Conservation (phyloP, 2,113 vertebrate species). For the Tylochromis polylepis region DNA sequence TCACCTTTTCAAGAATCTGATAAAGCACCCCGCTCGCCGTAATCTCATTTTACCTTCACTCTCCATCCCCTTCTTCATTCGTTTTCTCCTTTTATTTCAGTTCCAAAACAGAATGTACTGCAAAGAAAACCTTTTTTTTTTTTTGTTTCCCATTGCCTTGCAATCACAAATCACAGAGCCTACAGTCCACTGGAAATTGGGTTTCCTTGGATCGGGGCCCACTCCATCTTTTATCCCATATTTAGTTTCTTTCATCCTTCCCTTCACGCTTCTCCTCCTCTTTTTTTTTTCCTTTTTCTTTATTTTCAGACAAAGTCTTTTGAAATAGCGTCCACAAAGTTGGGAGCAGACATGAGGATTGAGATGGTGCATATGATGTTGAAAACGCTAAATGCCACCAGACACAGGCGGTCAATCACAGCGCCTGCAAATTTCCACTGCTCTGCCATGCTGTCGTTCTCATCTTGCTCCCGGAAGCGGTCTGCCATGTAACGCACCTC, state of each 20-base stretch:
- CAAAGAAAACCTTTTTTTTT: conserved; percentile 53
- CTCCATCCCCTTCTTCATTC: neutral
- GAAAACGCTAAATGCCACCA: conserved; percentile 80
- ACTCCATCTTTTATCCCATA: conserved; percentile 23
- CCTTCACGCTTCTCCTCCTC: neutral
- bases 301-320: conserved; percentile 76
- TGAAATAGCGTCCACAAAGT: conserved; percentile 78
- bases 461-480: conserved; percentile 75
- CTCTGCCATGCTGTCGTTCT: conserved; percentile 57
- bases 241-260: conserved; percentile 23
- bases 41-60: conserved; percentile 20
- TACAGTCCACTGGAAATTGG: conserved; percentile 33
- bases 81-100: conserved; percentile 31
- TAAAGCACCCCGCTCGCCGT: conserved; percentile 25
- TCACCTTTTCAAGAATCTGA: conserved; percentile 29
- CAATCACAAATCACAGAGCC: conserved; percentile 45
- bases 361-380: conserved; percentile 83
- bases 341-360: conserved; percentile 80
- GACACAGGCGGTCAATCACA: conserved; percentile 77
- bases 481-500: conserved; percentile 77
- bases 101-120: conserved; percentile 42
- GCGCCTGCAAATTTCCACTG: conserved; percentile 81
- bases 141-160: conserved; percentile 9
- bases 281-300: neutral
- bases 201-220: conserved; percentile 47